phyloP scores from a whole-genome alignment of 2,113 vertebrate genomes.

The Mesembrinibis cayennensis region DNA sequence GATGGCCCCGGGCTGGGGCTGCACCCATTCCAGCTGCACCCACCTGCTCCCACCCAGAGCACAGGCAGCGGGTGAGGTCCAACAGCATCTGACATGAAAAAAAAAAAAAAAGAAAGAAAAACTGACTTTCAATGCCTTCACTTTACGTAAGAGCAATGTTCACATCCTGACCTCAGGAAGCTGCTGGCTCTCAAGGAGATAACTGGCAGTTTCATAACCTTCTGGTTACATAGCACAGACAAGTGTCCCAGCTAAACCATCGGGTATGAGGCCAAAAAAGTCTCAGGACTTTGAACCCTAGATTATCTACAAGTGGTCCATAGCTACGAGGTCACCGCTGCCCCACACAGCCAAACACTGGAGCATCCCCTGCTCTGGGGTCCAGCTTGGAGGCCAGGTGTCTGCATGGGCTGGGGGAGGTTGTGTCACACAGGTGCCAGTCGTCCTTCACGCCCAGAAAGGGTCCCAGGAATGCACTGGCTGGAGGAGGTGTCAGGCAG shows the following conservation, averaged over 20 bases:
- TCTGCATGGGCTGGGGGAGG: not conserved
- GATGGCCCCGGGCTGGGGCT: constrained; percentile 12
- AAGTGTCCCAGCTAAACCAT: not conserved
- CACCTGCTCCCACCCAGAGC: not conserved
- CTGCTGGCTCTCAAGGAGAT: not conserved
- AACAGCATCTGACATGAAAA: not conserved
- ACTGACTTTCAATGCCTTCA: not conserved
- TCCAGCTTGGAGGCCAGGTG: not conserved
- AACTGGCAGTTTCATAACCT: not conserved
- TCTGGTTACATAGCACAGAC: not conserved
- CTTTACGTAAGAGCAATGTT: not conserved
- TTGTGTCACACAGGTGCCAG: not conserved
- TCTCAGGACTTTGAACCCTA: not conserved
- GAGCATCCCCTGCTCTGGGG: not conserved
- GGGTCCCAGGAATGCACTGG: not conserved
- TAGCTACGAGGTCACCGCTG: not conserved
- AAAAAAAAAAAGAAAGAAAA: not conserved
- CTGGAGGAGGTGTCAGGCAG: not conserved
- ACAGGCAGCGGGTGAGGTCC: not conserved
- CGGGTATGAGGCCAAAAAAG: not conserved
- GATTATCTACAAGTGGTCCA: not conserved
- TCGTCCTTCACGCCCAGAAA: not conserved
- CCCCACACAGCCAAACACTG: accelerated
- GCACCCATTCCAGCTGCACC: not conserved
- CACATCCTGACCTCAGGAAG: not conserved